phyloP scores from a whole-genome alignment of 1,140 invertebrate genomes.

The Drosophila pseudoobscura region DNA sequence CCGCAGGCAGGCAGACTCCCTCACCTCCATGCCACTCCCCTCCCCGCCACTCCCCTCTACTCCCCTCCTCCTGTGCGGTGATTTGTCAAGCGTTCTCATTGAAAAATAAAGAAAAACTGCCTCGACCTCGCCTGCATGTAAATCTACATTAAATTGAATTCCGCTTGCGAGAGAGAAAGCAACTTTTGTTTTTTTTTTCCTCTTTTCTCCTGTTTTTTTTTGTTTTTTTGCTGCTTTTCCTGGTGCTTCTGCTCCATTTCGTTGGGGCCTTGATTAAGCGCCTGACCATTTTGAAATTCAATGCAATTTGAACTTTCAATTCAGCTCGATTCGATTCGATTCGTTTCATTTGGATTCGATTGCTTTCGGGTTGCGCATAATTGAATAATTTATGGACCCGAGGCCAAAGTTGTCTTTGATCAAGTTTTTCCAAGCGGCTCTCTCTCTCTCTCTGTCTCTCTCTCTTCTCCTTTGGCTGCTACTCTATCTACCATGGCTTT shows the following conservation, averaged over 20 bases:
- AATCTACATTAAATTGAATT: conserved; percentile 80
- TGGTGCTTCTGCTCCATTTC: conserved; percentile 64
- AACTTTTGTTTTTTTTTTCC: conserved; percentile 16
- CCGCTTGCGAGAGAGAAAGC: conserved; percentile 40
- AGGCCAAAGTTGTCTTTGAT: conserved; percentile 64
- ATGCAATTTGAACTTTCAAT: conserved; percentile 71
- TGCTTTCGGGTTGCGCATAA: conserved; percentile 64
- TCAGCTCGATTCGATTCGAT: conserved; percentile 39
- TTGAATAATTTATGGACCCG: conserved; percentile 75
- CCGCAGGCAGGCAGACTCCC: conserved; percentile 51
- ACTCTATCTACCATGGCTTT: neutral
- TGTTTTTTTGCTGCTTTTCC: conserved; percentile 17
- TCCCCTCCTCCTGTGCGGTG: conserved; percentile 35
- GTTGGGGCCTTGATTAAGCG: conserved; percentile 68
- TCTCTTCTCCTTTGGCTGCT: conserved; percentile 27
- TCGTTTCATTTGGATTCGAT: conserved; percentile 32
- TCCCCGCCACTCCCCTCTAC: neutral
- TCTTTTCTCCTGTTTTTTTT: too few species aligned
- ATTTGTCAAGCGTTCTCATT: conserved; percentile 76
- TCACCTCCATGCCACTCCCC: neutral
- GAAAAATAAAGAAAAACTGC: conserved; percentile 57
- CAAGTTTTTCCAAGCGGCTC: conserved; percentile 42
- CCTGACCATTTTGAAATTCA: conserved; percentile 77
- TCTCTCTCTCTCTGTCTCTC: conserved; percentile 5
- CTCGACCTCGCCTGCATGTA: conserved; percentile 65